Evolutionary conservation across 2,113 vertebrate species (phyloP), one percentile per base, ranked within the genome.

Genomic region (Cephalophus harveyi): DNA sequence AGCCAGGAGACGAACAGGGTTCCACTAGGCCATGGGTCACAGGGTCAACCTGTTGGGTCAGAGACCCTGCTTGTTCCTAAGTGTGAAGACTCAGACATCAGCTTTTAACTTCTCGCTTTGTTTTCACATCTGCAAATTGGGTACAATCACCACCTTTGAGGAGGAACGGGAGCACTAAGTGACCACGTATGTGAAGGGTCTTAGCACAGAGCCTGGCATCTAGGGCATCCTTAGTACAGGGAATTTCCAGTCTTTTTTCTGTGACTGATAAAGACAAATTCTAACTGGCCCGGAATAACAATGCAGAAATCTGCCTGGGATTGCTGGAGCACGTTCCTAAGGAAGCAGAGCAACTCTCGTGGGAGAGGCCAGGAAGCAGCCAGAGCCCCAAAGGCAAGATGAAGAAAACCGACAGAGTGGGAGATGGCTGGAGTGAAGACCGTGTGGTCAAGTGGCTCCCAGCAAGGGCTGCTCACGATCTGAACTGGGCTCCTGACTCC

Each of bases 401-500:
- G 79, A 71, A 25, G 48, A 46, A 30, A 64, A 40, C 3, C 0
- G 6, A 11, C 9, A 12, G 30, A 60, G 78, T 25, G 59, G 82
- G 79, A 96, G 84, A 57, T 1, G 36, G 17, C 28, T 52, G 43
- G 74, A 59, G 5, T n/a, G 19, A 15, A 50, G 48, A 74, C 43
- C 5, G 1, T 5, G 3, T 0, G 21, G 57, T 2, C 4, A 48
- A 60, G 21, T 0, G 2, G 25, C 40, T 4, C 9, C 50, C 13
- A 88, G 30, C 81, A 50, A 71, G 17, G 36, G 46, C n/a, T 57
- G 33, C 12, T 83, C 46, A 36, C 21, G 25, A 59, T 40, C 33
- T 46, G 17, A 30, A 10, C 19, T 76, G 4, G 1, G 82, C 33
- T 87, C 74, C 81, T 6, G 8, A 55, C 28, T 87, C 36, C 62